Percentiles rank a stretch among this genome's conserved stretches.
These are phyloP conservation scores for Sanderia malayensis DNA, from an alignment of 30 jellyfish, hydroid and myxozoan species.

Conservation along the genomic window DNA sequence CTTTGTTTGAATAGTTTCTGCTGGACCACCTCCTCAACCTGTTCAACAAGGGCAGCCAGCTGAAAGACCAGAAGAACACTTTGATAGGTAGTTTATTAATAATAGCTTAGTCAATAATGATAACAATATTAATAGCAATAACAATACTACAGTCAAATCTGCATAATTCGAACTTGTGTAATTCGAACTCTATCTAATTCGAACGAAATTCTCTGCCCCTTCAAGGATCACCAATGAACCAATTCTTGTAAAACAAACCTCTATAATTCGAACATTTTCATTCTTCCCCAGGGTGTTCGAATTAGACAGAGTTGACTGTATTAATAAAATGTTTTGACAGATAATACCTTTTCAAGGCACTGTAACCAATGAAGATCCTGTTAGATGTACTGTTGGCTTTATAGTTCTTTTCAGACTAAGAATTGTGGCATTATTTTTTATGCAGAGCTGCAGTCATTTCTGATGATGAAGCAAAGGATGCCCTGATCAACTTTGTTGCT, in stretches of 20 bases:
- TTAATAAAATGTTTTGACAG: neutral
- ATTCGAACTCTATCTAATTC: too few relatives aligned
- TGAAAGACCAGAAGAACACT: neutral
- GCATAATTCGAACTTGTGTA: too few relatives aligned
- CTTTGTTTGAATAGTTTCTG: neutral
- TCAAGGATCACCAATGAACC: too few relatives aligned
- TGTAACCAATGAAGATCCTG: neutral
- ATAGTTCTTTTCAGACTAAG: neutral
- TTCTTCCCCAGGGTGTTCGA: too few relatives aligned
- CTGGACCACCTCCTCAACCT: conserved; percentile 17
- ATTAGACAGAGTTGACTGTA: too few relatives aligned
- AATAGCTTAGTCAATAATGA: too few relatives aligned
- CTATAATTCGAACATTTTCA: too few relatives aligned
- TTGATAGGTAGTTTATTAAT: neutral
- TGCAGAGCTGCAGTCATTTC: conserved; percentile 59
- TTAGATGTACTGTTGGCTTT: neutral
- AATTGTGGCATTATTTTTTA: neutral
- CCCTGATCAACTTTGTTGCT: conserved; percentile 62
- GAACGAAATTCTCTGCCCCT: too few relatives aligned
- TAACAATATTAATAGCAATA: too few relatives aligned
- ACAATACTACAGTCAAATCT: too few relatives aligned
- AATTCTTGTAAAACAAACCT: too few relatives aligned
- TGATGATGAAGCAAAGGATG: conserved; percentile 78
- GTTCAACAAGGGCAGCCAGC: conserved; percentile 4
- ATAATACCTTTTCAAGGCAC: neutral